Percentiles rank a stretch among this genome's conserved stretches.
These are phyloP conservation scores for Potamarius usumacintae DNA, from an alignment of 2,113 vertebrate genomes.

Conservation along the genomic window DNA sequence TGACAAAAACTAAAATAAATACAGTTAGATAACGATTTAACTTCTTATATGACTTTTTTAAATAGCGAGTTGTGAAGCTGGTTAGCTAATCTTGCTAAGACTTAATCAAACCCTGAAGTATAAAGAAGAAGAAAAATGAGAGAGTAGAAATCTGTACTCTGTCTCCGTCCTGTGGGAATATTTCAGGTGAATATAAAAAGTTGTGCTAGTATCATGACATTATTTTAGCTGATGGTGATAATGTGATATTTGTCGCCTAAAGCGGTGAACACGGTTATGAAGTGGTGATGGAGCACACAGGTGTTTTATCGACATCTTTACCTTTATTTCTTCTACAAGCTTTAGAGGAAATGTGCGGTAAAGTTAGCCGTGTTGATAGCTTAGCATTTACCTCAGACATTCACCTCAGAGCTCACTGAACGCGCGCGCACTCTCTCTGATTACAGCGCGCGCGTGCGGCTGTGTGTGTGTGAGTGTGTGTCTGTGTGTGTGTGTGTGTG, in stretches of 20 bases:
- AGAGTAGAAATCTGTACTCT: too few species aligned
- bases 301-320: neutral
- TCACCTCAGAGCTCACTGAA: neutral
- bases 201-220: neutral
- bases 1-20: neutral
- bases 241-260: neutral
- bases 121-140: too few species aligned
- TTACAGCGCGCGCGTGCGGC: neutral
- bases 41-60: neutral
- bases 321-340: neutral
- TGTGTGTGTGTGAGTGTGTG: neutral
- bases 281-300: neutral
- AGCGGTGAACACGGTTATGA: too few species aligned
- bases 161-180: neutral
- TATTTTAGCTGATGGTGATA: neutral
- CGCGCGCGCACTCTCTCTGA: neutral
- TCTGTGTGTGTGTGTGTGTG: too few species aligned
- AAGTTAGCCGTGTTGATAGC: neutral
- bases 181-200: neutral
- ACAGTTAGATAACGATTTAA: neutral
- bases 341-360: neutral
- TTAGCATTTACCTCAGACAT: neutral
- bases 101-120: neutral
- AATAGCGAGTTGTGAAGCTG: neutral
- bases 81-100: neutral